Evolutionary conservation across 1,140 invertebrate genomes (phyloP).

Genomic region (Zaprionus tsacasi): DNA sequence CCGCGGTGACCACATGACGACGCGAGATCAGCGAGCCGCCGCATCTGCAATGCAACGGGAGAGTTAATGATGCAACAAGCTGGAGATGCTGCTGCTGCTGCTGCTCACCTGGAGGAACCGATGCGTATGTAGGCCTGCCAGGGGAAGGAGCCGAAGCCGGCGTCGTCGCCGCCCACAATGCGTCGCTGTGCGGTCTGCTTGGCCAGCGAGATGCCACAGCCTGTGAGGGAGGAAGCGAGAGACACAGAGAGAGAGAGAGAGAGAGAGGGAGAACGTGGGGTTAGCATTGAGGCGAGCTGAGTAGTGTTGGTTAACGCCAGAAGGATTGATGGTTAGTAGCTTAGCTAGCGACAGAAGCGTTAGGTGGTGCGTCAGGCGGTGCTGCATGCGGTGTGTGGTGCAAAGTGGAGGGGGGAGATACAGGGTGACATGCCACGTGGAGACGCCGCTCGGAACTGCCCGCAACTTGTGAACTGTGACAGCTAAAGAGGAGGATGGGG

Average conservation of each 20-base stretch:
- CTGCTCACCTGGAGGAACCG: slow-evolving; percentile 88
- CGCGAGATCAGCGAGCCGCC: slow-evolving; percentile 96
- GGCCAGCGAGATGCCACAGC: slow-evolving; percentile 92
- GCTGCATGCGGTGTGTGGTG: slow-evolving; percentile 3
- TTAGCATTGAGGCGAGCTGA: slow-evolving; percentile 19
- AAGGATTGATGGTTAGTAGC: slow-evolving; percentile 33
- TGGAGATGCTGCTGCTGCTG: neutral
- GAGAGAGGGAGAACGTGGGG: slow-evolving; percentile 23
- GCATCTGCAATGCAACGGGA: slow-evolving; percentile 88
- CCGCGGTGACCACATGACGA: slow-evolving; percentile 97
- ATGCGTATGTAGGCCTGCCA: slow-evolving; percentile 98
- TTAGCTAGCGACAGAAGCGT: slow-evolving; percentile 36
- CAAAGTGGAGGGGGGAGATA: neutral
- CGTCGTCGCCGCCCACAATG: slow-evolving; percentile 96
- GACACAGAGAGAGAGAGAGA: slow-evolving; percentile 14
- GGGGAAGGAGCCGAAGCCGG: slow-evolving; percentile 96
- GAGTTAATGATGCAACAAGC: neutral
- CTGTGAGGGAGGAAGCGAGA: slow-evolving; percentile 85
- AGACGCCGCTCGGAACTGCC: slow-evolving; percentile 33
- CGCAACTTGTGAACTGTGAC: slow-evolving; percentile 15
- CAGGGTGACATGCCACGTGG: neutral
- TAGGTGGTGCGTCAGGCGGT: slow-evolving; percentile 17
- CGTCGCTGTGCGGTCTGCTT: slow-evolving; percentile 94
- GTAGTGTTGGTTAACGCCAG: slow-evolving; percentile 2
- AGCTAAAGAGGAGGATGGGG: neutral